These are phyloP conservation scores for Pterostichus madidus DNA, from an alignment of 2,888 invertebrate species.

Conservation along the genomic window DNA sequence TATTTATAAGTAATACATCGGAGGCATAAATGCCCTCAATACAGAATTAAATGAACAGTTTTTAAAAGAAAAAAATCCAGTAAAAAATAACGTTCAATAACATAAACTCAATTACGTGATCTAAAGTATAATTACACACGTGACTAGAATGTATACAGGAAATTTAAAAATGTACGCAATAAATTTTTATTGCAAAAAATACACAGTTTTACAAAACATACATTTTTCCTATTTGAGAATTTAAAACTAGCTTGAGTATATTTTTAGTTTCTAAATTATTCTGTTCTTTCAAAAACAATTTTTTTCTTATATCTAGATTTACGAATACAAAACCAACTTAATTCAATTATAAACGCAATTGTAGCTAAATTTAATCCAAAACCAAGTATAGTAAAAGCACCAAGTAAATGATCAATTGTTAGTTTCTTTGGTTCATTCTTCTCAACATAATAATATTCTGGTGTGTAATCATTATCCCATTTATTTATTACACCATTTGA, in stretches of 20 bases:
- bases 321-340: neutral
- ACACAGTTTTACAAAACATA: too few species aligned
- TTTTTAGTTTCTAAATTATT: neutral
- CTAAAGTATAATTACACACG: neutral
- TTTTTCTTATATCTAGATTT: slow-evolving; percentile 5
- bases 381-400: slow-evolving; percentile 24
- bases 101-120: neutral
- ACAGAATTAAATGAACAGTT: too few species aligned
- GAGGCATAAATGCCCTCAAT: too few species aligned
- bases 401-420: slow-evolving; percentile 35
- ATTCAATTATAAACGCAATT: slow-evolving; percentile 33
- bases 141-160: too few species aligned
- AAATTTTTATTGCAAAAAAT: neutral
- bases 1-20: too few species aligned
- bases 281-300: neutral
- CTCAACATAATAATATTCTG: slow-evolving; percentile 18
- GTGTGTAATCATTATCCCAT: slow-evolving; percentile 50
- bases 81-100: neutral
- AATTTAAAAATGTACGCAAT: neutral
- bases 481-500: slow-evolving; percentile 51
- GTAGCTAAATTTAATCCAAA: slow-evolving; percentile 13
- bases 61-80: neutral
- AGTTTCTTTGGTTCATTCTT: slow-evolving; percentile 21
- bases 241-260: neutral
- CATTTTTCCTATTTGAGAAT: too few species aligned